These are phyloP conservation scores for Montipora capricornis DNA, from an alignment of 64 coral and sea anemone species.

Conservation along the genomic window DNA sequence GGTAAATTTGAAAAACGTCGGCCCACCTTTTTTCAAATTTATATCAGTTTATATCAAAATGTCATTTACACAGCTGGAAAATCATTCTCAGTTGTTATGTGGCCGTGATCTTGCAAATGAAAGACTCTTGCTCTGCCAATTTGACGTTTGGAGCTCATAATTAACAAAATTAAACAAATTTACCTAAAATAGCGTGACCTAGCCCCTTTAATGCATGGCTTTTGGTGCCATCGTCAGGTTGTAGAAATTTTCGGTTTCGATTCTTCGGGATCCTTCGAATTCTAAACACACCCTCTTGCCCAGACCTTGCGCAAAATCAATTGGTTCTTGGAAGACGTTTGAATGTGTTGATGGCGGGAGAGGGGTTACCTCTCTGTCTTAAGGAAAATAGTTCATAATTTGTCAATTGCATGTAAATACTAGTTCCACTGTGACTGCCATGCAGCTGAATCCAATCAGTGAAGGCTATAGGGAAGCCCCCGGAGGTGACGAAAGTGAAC, in stretches of 20 bases:
- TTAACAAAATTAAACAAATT: too few species aligned
- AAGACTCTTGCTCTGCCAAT: too few species aligned
- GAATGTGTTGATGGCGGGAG: neutral
- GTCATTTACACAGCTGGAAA: too few species aligned
- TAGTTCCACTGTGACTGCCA: neutral
- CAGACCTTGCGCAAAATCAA: slow-evolving; percentile 23
- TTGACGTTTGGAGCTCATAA: too few species aligned
- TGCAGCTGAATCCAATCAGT: slow-evolving; percentile 1
- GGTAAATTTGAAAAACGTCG: too few species aligned
- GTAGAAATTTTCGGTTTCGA: neutral
- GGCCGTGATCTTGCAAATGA: too few species aligned
- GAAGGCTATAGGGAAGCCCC: neutral
- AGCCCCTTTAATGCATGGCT: too few species aligned
- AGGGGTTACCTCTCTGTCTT: neutral
- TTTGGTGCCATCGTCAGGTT: too few species aligned
- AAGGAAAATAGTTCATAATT: neutral
- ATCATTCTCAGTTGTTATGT: too few species aligned
- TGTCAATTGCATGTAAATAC: neutral
- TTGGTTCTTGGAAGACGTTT: neutral
- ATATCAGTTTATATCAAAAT: too few species aligned
- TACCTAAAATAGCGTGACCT: too few species aligned
- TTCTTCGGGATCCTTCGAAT: neutral
- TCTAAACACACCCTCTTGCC: neutral
- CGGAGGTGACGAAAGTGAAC: neutral
- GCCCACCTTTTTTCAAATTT: too few species aligned